Evolutionary conservation across 1,140 invertebrate genomes (phyloP).

Genomic region (Magallana gigas): DNA sequence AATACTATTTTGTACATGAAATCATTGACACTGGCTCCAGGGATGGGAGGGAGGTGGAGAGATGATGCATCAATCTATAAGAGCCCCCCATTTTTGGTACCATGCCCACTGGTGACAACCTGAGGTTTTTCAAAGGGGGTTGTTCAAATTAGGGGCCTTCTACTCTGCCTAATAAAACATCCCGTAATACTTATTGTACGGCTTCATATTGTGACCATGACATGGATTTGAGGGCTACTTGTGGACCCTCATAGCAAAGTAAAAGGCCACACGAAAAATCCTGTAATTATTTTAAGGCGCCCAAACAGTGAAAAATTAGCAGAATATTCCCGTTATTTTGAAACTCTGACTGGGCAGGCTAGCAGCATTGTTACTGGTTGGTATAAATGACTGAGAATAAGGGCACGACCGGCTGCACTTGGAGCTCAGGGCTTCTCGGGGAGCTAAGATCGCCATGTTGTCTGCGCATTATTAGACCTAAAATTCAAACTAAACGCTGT

Average conservation of each 20-base stretch:
- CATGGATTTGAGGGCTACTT: background rate
- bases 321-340: background rate
- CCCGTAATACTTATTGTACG: background rate
- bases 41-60: background rate
- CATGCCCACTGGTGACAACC: background rate
- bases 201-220: background rate
- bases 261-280: background rate
- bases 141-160: background rate
- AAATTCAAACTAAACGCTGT: background rate
- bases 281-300: background rate
- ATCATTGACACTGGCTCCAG: too few relatives aligned
- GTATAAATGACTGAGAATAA: background rate
- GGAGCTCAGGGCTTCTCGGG: background rate
- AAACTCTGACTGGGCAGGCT: background rate
- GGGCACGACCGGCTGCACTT: background rate
- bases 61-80: background rate
- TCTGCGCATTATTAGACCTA: background rate
- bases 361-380: background rate
- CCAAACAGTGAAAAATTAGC: too few relatives aligned
- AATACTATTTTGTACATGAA: too few relatives aligned
- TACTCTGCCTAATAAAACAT: background rate
- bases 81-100: background rate
- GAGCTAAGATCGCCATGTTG: background rate
- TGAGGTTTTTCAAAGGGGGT: background rate
- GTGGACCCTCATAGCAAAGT: background rate